Evolutionary conservation across 2,797 vertebrate genomes (phyloP).

Genomic region (Acomys russatus): DNA sequence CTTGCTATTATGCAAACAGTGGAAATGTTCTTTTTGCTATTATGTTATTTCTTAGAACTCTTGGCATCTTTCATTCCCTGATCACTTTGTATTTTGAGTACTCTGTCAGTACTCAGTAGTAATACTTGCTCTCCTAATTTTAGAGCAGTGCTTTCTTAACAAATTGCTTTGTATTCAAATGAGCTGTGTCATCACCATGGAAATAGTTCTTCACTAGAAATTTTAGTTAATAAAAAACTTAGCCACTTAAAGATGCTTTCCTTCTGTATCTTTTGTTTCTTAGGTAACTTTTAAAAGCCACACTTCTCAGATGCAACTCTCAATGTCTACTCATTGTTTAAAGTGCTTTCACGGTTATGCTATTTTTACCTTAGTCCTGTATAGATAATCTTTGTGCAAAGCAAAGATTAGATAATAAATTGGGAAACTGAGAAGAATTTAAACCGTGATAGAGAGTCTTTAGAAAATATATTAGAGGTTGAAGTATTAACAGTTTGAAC

Average conservation of each 20-base stretch:
- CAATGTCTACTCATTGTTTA: not conserved
- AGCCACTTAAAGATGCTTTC: conserved; percentile 47
- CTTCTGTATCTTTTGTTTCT: conserved; percentile 25
- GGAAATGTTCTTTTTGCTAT: conserved; percentile 56
- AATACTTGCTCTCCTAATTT: conserved; percentile 52
- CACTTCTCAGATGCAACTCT: conserved; percentile 19
- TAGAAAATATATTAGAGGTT: conserved; percentile 42
- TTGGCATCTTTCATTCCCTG: conserved; percentile 54
- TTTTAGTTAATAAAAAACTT: conserved; percentile 55
- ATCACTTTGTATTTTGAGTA: conserved; percentile 63
- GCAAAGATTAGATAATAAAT: not conserved
- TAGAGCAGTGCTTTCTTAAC: conserved; percentile 49
- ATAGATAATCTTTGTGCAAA: conserved; percentile 38
- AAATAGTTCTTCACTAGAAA: conserved; percentile 58
- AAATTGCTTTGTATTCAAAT: conserved; percentile 63
- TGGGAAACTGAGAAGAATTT: conserved; percentile 46
- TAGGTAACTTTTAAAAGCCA: conserved; percentile 56
- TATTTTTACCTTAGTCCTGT: conserved; percentile 11
- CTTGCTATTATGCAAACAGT: conserved; percentile 55
- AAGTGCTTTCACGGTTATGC: not conserved
- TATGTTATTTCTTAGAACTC: conserved; percentile 68
- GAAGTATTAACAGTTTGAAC: conserved; percentile 8
- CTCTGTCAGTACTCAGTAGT: conserved; percentile 53
- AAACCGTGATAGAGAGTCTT: not conserved
- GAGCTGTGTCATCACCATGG: conserved; percentile 48